Evolutionary conservation across 2,797 vertebrate genomes (phyloP).

Genomic region (Falco berigora): DNA sequence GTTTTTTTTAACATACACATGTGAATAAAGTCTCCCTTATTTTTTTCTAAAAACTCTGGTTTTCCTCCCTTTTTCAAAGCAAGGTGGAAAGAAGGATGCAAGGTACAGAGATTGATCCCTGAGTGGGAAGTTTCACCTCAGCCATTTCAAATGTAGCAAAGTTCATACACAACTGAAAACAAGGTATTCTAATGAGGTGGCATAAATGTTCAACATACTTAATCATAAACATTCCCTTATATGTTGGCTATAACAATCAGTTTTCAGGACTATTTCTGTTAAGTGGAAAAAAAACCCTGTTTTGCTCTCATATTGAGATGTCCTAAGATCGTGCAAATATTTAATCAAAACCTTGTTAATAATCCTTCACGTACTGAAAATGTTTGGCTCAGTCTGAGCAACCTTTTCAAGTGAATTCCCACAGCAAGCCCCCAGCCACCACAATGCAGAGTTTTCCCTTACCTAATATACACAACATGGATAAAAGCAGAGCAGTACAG

Average conservation of each 20-base stretch:
- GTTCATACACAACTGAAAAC: background rate
- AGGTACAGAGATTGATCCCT: background rate
- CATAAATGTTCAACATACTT: background rate
- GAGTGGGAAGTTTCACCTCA: background rate
- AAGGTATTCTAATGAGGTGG: background rate
- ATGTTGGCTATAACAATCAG: background rate
- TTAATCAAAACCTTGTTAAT: background rate
- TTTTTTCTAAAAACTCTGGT: background rate
- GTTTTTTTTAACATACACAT: background rate
- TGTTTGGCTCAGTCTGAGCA: background rate
- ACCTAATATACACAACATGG: background rate
- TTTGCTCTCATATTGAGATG: background rate
- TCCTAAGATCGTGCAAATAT: background rate
- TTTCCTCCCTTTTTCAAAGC: background rate
- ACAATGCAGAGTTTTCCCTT: background rate
- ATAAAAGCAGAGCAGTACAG: background rate
- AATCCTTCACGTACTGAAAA: background rate
- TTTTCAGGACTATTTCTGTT: background rate
- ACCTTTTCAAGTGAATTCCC: background rate
- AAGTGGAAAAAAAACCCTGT: background rate
- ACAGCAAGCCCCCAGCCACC: background rate
- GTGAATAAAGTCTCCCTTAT: background rate
- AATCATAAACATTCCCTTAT: background rate
- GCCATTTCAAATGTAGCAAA: background rate
- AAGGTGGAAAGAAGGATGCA: background rate